Base-by-base conservation (phyloP, 2,113 vertebrate species). In the Apteryx mantelli region DNA sequence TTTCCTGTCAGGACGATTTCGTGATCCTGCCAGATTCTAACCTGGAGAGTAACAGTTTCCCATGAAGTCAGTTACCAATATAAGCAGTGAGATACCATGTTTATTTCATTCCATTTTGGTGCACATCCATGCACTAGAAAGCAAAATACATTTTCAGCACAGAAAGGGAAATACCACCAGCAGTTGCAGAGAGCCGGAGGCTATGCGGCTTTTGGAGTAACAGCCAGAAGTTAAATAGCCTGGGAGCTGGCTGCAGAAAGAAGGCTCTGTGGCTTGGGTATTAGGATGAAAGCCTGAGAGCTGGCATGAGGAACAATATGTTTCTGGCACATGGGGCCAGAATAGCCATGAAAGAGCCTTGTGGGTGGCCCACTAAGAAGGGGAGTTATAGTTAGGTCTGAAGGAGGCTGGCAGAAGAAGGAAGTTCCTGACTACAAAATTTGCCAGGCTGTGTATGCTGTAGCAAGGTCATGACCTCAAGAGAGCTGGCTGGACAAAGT, bases 221-320 rank as follows among this genome's bases (percentile, higher is more conserved):
- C 55, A 86, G 24, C 44, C 55, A 89, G 61, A 95, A 95, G 92
- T 95, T 89, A 91, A 95, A 95, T 55, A 93, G 89, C 22, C 32
- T 40, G 66, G 78, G 75, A 97, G 70, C 78, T 76, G 87, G 78
- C 79, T 93, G 75, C 44, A 91, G 87, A 77, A 87, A 89, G 74
- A 85, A 48, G 61, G 42, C 66, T 93, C 13, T 2, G 71, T 94
- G 55, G 82, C 87, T 88, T 89, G 87, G 55, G 77, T 93, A 38
- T 91, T 36, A 60, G 82, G 91, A 95, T 96, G 89, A 96, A 96
- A 97, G 87, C 46, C 87, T 95, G 78, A 83, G 87, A 93, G 89
- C 84, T 96, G 96, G 96, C 92, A 93, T 0, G 0, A 93, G 79
- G 80, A 97, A 60, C 91, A 86, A 71, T 88, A 71, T 91, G 58